Base-by-base conservation (phyloP, 2,888 invertebrate species). In the Eucera pruinosa region DNA sequence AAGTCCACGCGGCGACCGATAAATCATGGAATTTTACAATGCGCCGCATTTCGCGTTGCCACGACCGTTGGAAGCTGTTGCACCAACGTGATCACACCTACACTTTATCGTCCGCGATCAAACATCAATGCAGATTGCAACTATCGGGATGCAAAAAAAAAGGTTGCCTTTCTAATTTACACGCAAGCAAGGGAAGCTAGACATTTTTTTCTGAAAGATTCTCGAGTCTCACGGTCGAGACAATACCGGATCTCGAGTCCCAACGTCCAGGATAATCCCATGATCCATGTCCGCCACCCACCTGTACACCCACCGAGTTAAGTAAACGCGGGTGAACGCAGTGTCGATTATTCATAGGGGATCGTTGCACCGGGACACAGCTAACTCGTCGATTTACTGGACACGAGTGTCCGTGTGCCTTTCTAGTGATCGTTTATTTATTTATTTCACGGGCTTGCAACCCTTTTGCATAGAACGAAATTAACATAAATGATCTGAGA, bases 311-410 rank as follows among this genome's bases (percentile, higher is more conserved):
- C 76, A 79, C 68, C 75, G 57, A 45, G 69, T 33, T 73, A 62
- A 65, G 69, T 75, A 78, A 83, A 80, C 74, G 66, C 84, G 58
- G 36, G 43, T 68, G 75, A 81, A 65, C 73, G 23, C 61, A 36
- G 57, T 65, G 71, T 67, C 84, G 84, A 83, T 84, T 81, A 82
- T 79, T 83, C 83, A 75, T 69, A 81, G 65, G 43, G 78, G 66
- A 83, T 78, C 78, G 71, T 74, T 60, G 76, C 30, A 30, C 55
- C 54, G 36, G 47, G 67, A 25, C 64, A 33, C 71, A 33, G 41
- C 54, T 62, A 68, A 72, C 80, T 50, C 50, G 80, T 39, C 58
- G 65, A 71, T 74, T 73, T 71, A 74, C 43, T 20, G 13, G 27
- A 36, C 68, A 43, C 30, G 23, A 2, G 54, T 1, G 33, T 65